phyloP scores from a whole-genome alignment of 2,797 vertebrate species.

The Zalophus californianus region DNA sequence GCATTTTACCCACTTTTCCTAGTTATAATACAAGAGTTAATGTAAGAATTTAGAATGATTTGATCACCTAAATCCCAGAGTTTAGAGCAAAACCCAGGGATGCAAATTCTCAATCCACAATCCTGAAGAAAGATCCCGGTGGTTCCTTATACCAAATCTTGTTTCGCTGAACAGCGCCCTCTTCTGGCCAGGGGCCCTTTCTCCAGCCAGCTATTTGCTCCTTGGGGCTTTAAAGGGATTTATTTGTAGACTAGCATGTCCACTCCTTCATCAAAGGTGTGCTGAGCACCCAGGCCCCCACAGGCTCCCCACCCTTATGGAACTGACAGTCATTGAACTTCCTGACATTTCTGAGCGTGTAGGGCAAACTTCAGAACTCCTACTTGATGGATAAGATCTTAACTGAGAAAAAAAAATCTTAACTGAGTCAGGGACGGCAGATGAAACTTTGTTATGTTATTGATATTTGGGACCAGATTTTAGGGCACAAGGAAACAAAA shows the following conservation, averaged over 20 bases:
- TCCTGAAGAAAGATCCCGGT: not conserved
- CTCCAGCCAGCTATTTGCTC: not conserved
- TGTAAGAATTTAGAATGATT: not conserved
- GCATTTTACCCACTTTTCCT: not conserved
- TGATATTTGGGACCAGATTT: not conserved
- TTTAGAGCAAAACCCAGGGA: not conserved
- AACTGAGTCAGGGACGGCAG: not conserved
- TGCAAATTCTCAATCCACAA: not conserved
- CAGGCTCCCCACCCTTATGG: not conserved
- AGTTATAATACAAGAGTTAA: not conserved
- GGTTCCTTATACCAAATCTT: not conserved
- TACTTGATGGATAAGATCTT: not conserved
- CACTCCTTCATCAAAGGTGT: not conserved
- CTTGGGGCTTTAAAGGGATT: not conserved
- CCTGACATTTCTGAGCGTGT: not conserved
- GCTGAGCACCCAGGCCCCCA: not conserved
- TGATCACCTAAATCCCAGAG: not conserved
- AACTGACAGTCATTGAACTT: not conserved
- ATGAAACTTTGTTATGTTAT: not conserved
- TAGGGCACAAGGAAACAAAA: not conserved
- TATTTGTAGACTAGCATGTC: fast-evolving
- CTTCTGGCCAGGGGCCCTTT: not conserved
- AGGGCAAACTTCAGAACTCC: not conserved
- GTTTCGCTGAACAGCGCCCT: constrained; percentile 43
- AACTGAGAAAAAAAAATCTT: no score